These are phyloP conservation scores for Apis dorsata DNA, from an alignment of 1,140 invertebrate genomes.

Conservation along the genomic window DNA sequence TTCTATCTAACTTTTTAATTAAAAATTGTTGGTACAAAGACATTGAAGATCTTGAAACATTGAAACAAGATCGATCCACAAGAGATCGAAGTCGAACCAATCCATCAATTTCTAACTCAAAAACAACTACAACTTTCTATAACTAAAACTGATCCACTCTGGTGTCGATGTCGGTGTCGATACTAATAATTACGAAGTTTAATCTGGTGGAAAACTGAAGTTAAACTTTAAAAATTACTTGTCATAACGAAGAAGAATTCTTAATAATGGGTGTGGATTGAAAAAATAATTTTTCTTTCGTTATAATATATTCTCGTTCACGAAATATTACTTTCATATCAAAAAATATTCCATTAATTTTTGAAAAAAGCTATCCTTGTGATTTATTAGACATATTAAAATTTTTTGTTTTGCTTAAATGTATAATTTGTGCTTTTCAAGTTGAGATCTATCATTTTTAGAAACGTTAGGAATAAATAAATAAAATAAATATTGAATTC, in stretches of 20 bases:
- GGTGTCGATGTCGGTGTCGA: background rate
- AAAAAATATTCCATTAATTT: background rate
- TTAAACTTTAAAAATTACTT: background rate
- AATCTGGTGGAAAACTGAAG: background rate
- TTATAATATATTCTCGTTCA: background rate
- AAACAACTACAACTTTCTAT: background rate
- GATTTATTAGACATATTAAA: too few species aligned
- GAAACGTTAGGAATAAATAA: background rate
- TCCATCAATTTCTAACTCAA: conserved; percentile 17
- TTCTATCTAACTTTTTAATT: background rate
- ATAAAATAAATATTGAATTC: too few species aligned
- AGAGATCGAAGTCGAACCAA: too few species aligned
- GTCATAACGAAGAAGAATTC: background rate
- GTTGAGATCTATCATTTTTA: background rate
- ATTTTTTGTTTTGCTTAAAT: too few species aligned
- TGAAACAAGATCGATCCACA: background rate
- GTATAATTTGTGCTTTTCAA: background rate
- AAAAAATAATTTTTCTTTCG: background rate
- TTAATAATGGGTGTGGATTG: background rate
- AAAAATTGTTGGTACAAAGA: background rate
- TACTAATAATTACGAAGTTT: background rate
- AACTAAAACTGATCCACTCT: background rate
- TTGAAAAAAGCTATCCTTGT: background rate
- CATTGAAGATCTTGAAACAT: background rate
- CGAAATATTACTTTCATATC: background rate